Percentiles rank a stretch among this genome's conserved stretches.
Evolutionary conservation across 2,113 vertebrate genomes (phyloP).

Genomic region (Butorides virescens): DNA sequence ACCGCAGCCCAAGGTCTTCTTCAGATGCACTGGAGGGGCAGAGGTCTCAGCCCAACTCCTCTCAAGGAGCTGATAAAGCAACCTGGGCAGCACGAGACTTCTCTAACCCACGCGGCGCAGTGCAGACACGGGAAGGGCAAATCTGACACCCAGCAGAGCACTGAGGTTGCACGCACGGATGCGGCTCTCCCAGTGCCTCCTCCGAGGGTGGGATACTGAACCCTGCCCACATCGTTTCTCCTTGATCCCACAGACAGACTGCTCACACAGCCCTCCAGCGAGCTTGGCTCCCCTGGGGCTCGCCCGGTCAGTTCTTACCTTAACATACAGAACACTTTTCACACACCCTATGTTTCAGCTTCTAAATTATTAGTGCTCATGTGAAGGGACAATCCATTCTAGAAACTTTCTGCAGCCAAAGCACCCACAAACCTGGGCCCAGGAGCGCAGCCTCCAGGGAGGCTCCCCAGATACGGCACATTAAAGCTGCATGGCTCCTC

Average conservation of each 20-base stretch:
- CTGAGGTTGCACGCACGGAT: fast-evolving
- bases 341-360: background rate
- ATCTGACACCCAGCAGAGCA: background rate
- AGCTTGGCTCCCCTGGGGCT: background rate
- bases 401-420: background rate
- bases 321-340: background rate
- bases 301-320: background rate
- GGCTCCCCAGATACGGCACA: fast-evolving
- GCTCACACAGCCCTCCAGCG: background rate
- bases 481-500: background rate
- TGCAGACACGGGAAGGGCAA: background rate
- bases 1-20: background rate
- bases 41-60: background rate
- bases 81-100: background rate
- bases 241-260: background rate
- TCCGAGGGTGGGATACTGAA: background rate
- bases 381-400: background rate
- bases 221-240: fast-evolving
- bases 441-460: background rate
- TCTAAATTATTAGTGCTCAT: background rate
- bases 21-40: background rate
- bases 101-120: background rate
- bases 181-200: background rate
- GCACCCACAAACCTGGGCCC: background rate
- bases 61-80: background rate